These are phyloP conservation scores for Ennomos erosarius DNA, from an alignment of 2,888 invertebrate genomes.

Conservation along the genomic window DNA sequence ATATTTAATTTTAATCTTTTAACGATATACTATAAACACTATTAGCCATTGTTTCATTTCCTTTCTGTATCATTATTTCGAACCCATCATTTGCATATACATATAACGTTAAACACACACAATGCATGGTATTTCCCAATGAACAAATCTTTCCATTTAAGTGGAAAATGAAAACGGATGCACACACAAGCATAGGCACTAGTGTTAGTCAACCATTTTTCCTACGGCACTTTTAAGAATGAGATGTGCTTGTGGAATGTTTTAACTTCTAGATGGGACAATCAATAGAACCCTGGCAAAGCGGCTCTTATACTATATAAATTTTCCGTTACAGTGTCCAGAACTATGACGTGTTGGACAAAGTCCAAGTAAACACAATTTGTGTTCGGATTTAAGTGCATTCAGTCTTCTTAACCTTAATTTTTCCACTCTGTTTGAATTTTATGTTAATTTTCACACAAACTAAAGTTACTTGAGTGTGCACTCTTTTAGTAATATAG, in stretches of 20 bases:
- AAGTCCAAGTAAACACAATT: background rate
- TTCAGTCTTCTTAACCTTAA: background rate
- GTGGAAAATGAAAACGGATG: slow-evolving; percentile 21
- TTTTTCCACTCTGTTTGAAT: too few relatives aligned
- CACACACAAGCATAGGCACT: slow-evolving; percentile 8
- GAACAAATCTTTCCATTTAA: slow-evolving; percentile 17
- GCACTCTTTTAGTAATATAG: too few relatives aligned
- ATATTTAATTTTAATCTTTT: too few relatives aligned
- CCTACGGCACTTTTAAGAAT: slow-evolving; percentile 17
- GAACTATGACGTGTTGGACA: slow-evolving; percentile 9
- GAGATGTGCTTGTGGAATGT: slow-evolving; percentile 18
- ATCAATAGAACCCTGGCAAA: slow-evolving; percentile 1
- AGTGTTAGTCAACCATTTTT: slow-evolving; percentile 20
- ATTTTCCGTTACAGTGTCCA: slow-evolving; percentile 16
- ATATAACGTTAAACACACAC: too few relatives aligned
- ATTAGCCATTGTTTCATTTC: too few relatives aligned
- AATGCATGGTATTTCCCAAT: slow-evolving; percentile 5
- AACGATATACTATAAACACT: too few relatives aligned
- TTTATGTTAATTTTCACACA: too few relatives aligned
- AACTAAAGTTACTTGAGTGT: too few relatives aligned
- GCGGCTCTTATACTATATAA: background rate
- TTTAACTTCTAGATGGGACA: background rate
- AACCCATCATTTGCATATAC: too few relatives aligned
- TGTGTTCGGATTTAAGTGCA: too few relatives aligned
- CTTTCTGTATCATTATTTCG: too few relatives aligned